Evolutionary conservation across 2,797 vertebrate genomes (phyloP).

Genomic region (Mallotus villosus): DNA sequence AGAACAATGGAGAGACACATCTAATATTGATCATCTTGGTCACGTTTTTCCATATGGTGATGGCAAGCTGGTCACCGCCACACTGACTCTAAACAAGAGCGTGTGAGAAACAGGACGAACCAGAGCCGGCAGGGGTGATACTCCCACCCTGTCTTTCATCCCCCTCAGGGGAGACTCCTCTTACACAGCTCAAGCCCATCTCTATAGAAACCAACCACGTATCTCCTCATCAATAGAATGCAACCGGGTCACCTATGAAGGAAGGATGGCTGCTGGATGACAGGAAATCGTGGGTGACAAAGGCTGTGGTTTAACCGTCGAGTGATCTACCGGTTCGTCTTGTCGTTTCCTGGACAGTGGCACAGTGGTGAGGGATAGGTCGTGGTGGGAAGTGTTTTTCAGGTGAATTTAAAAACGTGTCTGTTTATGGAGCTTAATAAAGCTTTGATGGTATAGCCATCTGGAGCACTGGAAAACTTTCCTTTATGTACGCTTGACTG

Average conservation of each 20-base stretch:
- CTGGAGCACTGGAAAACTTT: slow-evolving; percentile 24
- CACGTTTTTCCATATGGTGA: background rate
- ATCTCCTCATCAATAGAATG: slow-evolving; percentile 45
- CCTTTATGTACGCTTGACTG: background rate
- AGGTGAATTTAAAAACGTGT: background rate
- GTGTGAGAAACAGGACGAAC: slow-evolving; percentile 64
- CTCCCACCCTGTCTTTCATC: slow-evolving; percentile 47
- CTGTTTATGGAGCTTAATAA: slow-evolving; percentile 45
- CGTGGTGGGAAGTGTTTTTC: background rate
- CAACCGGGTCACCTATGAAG: slow-evolving; percentile 42
- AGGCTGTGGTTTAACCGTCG: slow-evolving; percentile 28
- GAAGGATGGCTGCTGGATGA: slow-evolving; percentile 25
- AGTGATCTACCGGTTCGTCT: slow-evolving; percentile 1
- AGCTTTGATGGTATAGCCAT: slow-evolving; percentile 34
- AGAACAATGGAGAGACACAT: slow-evolving; percentile 1
- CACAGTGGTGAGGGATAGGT: background rate
- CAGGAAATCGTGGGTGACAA: slow-evolving; percentile 46
- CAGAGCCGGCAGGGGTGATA: slow-evolving; percentile 39
- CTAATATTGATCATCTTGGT: background rate
- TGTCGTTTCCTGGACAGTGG: too few species aligned
- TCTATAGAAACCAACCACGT: slow-evolving; percentile 49
- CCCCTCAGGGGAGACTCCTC: slow-evolving; percentile 63
- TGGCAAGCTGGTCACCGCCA: background rate
- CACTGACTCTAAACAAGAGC: slow-evolving; percentile 25
- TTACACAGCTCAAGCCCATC: slow-evolving; percentile 62